Evolutionary conservation across 2,797 vertebrate species (phyloP), one percentile per base, ranked within the genome.

Genomic region (Enteromius argenteus): DNA sequence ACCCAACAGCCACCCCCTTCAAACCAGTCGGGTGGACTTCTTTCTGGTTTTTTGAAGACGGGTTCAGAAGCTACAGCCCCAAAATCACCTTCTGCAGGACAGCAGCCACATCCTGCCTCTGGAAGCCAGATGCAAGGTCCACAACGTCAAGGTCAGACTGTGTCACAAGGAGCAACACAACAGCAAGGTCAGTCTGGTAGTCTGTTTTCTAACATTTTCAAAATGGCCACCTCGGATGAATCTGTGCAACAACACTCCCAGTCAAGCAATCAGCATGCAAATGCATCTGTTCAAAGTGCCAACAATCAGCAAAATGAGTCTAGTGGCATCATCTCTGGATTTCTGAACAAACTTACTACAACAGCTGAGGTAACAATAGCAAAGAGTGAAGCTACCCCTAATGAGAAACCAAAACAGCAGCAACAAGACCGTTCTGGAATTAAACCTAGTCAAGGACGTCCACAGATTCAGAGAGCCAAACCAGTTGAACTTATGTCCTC

Each of bases 121-220:
- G 79, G 9, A 19, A 71, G 39, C 23, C 85, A 84, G 35, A 88
- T 89, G 21, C 73, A 90, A 87, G 92, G 90, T 90, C 86, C 8
- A 4, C 46, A 83, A 74, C 53, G 17, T 85, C 68, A 88, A 84
- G 86, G 89, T 49, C 53, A 74, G 44, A 82, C 72, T 72, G 14
- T 60, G 69, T 27, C 58, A 85, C 87, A 90, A 46, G 82, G 87
- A 78, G 62, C 89, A 79, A 76, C 82, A 21, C 91, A 92, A 77
- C 90, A 92, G 68, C 86, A 92, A 13, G 88, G 44, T 92, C 92
- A 93, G 62, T 87, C 92, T 87, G 93, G 91, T 71, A 91, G 94
- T 58, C 90, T 98, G 79, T 90, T 97, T 90, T 96, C 96, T 46
- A 96, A 93, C 44, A 91, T 98, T 81, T 92, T 96, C 78, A 95